Conservation (phyloP, 2,888 invertebrate species). For the Lasioglossum malachurum region DNA sequence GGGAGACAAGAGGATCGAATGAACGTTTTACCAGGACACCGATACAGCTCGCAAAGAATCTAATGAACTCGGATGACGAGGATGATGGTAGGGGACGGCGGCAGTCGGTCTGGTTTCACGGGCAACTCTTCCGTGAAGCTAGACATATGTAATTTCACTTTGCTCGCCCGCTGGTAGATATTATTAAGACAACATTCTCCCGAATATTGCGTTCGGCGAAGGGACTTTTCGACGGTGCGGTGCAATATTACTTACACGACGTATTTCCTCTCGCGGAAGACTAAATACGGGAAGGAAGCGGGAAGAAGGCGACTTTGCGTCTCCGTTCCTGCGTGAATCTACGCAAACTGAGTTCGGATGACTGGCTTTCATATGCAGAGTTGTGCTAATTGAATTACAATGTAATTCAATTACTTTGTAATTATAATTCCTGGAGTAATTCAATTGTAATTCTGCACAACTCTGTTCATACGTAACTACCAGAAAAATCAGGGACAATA, state of each 20-base stretch:
- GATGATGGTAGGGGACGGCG: not conserved
- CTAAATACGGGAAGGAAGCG: slow-evolving; percentile 40
- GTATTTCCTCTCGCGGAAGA: slow-evolving; percentile 47
- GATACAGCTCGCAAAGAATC: not conserved
- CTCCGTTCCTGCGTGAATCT: not conserved
- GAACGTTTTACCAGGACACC: not conserved
- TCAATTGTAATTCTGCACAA: too few species aligned
- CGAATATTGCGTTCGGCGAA: slow-evolving; percentile 50
- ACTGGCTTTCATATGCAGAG: not conserved
- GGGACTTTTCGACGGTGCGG: slow-evolving; percentile 26
- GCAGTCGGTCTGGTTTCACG: slow-evolving; percentile 14
- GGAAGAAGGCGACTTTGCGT: slow-evolving; percentile 35
- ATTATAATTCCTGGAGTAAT: too few species aligned
- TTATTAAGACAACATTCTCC: slow-evolving; percentile 57
- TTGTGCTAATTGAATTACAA: too few species aligned
- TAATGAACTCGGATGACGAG: slow-evolving; percentile 6
- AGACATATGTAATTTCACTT: slow-evolving; percentile 54
- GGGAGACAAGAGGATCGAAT: slow-evolving; percentile 8
- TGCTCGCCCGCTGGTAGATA: slow-evolving; percentile 47
- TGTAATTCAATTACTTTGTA: too few species aligned
- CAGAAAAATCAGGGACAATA: not conserved
- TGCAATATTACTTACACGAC: slow-evolving; percentile 26
- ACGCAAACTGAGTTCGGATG: slow-evolving; percentile 1
- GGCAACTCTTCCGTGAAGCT: slow-evolving; percentile 16
- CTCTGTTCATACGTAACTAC: not conserved